Conservation (phyloP, 2,113 vertebrate genomes). For the Hystrix brachyura region DNA sequence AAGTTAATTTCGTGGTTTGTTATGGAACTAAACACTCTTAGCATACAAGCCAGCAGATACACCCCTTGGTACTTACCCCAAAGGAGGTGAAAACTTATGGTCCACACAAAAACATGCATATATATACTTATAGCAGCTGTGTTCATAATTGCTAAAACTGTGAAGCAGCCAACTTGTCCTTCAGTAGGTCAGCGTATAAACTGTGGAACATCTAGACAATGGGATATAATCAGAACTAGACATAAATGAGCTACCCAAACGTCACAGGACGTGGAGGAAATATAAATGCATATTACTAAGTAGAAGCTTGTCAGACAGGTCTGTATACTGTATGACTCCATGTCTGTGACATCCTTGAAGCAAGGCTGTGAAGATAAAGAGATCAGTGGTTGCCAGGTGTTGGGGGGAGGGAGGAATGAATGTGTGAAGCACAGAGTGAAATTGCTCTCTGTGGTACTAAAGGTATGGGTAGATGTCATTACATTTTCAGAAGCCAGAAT, state of each 20-base stretch:
- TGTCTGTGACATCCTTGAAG: background rate
- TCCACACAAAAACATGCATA: too few relatives aligned
- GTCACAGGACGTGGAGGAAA: background rate
- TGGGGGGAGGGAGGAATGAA: background rate
- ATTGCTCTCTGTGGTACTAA: background rate
- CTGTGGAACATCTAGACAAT: background rate
- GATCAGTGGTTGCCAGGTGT: background rate
- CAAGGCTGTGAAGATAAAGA: background rate
- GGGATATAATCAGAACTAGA: background rate
- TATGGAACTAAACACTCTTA: background rate
- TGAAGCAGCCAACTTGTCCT: background rate
- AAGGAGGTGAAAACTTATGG: background rate
- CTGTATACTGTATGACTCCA: background rate
- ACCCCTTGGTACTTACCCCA: background rate
- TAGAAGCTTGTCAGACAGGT: background rate
- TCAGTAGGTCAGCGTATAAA: background rate
- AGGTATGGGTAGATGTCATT: background rate
- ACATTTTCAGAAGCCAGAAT: background rate
- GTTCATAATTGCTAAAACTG: background rate
- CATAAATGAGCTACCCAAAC: background rate
- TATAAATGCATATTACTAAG: background rate
- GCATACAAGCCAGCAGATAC: background rate
- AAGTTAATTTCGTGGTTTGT: slow-evolving; percentile 13
- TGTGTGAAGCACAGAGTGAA: background rate
- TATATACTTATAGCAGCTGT: background rate